Conservation (phyloP, 2,797 vertebrate genomes). For the Rhynchotus rufescens region DNA sequence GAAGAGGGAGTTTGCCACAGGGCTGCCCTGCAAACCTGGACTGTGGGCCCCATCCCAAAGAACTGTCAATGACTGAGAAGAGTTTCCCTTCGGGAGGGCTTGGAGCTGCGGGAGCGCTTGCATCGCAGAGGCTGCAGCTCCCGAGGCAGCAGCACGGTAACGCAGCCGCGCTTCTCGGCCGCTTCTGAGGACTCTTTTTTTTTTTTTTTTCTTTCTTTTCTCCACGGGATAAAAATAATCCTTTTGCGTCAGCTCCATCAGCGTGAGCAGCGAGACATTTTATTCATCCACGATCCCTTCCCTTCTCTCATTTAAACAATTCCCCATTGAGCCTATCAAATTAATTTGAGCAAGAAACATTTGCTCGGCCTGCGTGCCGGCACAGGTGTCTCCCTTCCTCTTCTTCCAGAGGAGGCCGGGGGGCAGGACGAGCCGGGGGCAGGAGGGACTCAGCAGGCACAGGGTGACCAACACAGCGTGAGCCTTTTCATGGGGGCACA, state of each 20-base stretch:
- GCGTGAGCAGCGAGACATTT: background rate
- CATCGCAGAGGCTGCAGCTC: background rate
- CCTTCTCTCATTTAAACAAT: slow-evolving; percentile 63
- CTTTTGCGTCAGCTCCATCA: slow-evolving; percentile 56
- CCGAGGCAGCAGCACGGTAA: background rate
- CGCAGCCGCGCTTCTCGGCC: background rate
- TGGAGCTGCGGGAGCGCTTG: background rate
- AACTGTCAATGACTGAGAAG: background rate
- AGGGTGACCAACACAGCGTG: accelerated
- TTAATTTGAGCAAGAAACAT: background rate
- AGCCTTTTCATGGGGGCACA: accelerated
- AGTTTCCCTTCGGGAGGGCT: background rate
- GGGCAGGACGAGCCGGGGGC: accelerated
- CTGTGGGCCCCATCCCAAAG: background rate
- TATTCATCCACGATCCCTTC: background rate
- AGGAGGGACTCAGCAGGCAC: background rate
- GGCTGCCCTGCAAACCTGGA: accelerated
- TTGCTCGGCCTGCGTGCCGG: background rate
- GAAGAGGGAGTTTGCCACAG: background rate
- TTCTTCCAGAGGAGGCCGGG: background rate
- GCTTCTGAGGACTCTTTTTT: background rate
- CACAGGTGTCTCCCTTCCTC: background rate
- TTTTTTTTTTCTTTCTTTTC: background rate
- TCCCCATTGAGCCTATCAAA: slow-evolving; percentile 35
- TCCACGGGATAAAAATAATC: slow-evolving; percentile 57